These are phyloP conservation scores for Caenorhabditis uteleia DNA, from an alignment of 2,888 invertebrate species.

Conservation along the genomic window DNA sequence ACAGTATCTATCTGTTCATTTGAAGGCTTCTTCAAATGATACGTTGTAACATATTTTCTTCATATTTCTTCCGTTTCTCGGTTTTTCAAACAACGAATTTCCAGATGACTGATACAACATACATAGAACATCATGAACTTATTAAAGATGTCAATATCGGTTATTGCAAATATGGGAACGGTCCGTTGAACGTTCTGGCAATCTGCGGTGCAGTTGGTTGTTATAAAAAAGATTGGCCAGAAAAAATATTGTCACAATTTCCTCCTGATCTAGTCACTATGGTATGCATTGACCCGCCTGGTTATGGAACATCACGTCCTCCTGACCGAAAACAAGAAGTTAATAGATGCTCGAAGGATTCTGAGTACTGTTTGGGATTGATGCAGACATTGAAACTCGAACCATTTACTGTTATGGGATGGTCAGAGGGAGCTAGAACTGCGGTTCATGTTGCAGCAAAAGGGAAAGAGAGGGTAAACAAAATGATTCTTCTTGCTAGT, in stretches of 20 bases:
- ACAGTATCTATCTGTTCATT: too few relatives aligned
- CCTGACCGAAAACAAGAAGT: constrained; percentile 67
- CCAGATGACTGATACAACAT: too few relatives aligned
- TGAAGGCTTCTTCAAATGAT: too few relatives aligned
- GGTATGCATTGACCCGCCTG: constrained; percentile 68
- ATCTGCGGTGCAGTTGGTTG: constrained; percentile 60
- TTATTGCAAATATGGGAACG: constrained; percentile 50
- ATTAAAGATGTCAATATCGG: constrained; percentile 50
- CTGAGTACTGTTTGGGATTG: constrained; percentile 61
- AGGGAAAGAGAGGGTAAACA: constrained; percentile 53
- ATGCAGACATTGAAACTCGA: constrained; percentile 56
- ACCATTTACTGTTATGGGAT: constrained; percentile 57
- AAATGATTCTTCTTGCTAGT: constrained; percentile 61
- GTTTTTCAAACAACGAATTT: too few relatives aligned
- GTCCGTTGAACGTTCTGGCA: constrained; percentile 47
- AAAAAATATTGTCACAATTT: constrained; percentile 60
- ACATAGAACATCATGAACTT: constrained; percentile 26
- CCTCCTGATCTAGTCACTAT: constrained; percentile 61
- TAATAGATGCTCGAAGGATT: constrained; percentile 63
- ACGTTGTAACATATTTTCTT: too few relatives aligned
- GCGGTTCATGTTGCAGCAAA: constrained; percentile 65
- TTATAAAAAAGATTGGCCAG: constrained; percentile 67
- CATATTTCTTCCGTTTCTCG: too few relatives aligned
- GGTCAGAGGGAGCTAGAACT: constrained; percentile 63
- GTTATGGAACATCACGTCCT: constrained; percentile 58